Base-by-base conservation (phyloP, 2,888 invertebrate species). In the Melanchra persicariae region DNA sequence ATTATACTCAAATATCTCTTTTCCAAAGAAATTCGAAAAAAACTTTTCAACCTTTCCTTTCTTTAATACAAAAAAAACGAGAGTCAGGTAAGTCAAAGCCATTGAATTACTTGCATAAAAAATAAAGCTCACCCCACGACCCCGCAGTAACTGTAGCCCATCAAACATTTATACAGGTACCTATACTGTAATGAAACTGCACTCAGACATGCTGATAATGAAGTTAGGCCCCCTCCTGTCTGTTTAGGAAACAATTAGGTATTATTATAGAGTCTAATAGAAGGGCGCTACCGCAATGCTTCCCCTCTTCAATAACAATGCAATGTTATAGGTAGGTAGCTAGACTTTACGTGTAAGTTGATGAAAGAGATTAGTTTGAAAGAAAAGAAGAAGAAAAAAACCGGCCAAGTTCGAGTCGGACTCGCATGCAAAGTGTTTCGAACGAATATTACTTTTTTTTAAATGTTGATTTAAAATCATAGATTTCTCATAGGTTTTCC, bases 231-330 rank as follows among this genome's bases (percentile, higher is more conserved):
- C 91, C 90, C 91, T 87, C 84, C 93, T 93, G 94, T 94, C 94
- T 93, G 94, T 94, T 95, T 93, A 90, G 93, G 90, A 91, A 94
- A 92, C 94, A 94, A 94, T 95, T 94, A 95, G 93, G 91, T 89
- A 91, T 92, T 91, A 93, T 93, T 93, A 92, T 89, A 89, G 90
- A 88, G 87, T 88, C 91, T 91, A 91, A 88, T 87, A 84, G 85
- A 87, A 87, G 89, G 87, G 87, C 7, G 65, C 65, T 37, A 9
- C 63, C 47, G 70, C 64, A 47, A 59, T 45, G 26, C 19, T 24
- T 51, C 70, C 81, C 81, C 76, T 80, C n/a, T 60, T 59, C 40
- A 62, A 77, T 81, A 81, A 60, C 58, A 49, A n/a, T 59, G 40
- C 24, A 15, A 19, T 22, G n/a, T 26, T 26, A 37, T 52, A 60